A percentile compares a stretch with the other conserved stretches of the same genome.
Conservation (phyloP, 2,113 vertebrate species). For the Albula glossodonta region DNA sequence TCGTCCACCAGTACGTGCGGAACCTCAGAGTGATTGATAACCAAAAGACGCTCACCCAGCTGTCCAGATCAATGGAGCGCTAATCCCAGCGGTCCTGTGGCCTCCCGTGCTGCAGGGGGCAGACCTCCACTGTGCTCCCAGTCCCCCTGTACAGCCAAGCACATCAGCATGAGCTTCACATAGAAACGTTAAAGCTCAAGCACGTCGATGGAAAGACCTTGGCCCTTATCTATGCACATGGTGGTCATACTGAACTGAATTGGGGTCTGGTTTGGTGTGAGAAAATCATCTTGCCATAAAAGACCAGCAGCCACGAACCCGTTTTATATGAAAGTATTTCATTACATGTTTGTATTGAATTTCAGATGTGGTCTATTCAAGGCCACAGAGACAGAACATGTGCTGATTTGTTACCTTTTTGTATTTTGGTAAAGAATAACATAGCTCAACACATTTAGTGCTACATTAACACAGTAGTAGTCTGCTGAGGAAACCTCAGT, state of each 20-base stretch:
- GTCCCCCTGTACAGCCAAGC: background rate
- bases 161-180: background rate
- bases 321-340: background rate
- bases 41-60: slow-evolving; percentile 84
- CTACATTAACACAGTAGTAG: too few species aligned
- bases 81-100: slow-evolving; percentile 31
- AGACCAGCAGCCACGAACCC: background rate
- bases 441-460: too few species aligned
- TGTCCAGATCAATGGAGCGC: slow-evolving; percentile 80
- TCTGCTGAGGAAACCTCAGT: too few species aligned
- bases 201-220: background rate
- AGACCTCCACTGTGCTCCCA: background rate
- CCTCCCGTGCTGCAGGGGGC: background rate
- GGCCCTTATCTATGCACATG: background rate
- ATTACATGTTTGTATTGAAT: background rate
- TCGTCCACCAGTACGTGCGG: slow-evolving; percentile 80
- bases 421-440: too few species aligned
- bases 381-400: too few species aligned
- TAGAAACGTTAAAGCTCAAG: background rate
- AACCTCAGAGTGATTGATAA: slow-evolving; percentile 88
- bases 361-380: too few species aligned
- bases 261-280: background rate
- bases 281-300: background rate
- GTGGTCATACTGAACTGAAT: background rate
- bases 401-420: too few species aligned